Percentiles rank a stretch among this genome's conserved stretches.
These are phyloP conservation scores for Harpalus rufipes DNA, from an alignment of 2,888 invertebrate species.

Conservation along the genomic window DNA sequence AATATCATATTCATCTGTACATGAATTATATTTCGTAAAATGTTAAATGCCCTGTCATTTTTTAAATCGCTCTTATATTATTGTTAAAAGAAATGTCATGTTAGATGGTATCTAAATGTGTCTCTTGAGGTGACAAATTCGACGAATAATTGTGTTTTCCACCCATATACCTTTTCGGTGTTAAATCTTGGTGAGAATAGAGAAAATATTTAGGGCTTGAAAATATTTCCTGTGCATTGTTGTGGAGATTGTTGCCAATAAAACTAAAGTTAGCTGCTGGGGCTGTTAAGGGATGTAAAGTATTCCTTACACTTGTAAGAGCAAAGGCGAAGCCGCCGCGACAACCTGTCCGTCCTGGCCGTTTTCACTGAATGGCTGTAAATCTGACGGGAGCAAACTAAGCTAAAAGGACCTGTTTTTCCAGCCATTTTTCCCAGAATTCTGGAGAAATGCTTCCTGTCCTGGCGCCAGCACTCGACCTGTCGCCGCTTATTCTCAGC, in stretches of 20 bases:
- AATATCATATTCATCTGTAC: too few species aligned
- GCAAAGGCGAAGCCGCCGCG: conserved; percentile 5
- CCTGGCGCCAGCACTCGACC: conserved; percentile 55
- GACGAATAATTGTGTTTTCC: not conserved
- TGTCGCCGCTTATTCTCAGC: conserved; percentile 17
- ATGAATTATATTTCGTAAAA: too few species aligned
- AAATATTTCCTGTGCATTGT: conserved; percentile 50
- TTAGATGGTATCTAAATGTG: not conserved
- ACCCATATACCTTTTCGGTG: not conserved
- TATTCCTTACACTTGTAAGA: not conserved
- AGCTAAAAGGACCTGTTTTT: conserved; percentile 55
- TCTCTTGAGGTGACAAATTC: not conserved
- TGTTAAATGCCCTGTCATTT: too few species aligned
- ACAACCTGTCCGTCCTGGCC: conserved; percentile 7
- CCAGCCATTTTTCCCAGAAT: conserved; percentile 30
- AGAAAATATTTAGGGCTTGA: conserved; percentile 20
- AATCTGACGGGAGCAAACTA: conserved; percentile 51
- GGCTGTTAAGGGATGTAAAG: conserved; percentile 47
- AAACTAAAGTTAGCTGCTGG: conserved; percentile 36
- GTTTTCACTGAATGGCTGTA: conserved; percentile 51
- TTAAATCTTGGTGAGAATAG: conserved; percentile 11
- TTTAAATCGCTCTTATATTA: too few species aligned
- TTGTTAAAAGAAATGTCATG: not conserved
- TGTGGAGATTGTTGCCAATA: conserved; percentile 40
- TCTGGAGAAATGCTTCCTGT: conserved; percentile 53